A percentile compares a stretch with the other conserved stretches of the same genome.
phyloP scores from a whole-genome alignment of 1,140 invertebrate genomes.

The Aphis craccivora region DNA sequence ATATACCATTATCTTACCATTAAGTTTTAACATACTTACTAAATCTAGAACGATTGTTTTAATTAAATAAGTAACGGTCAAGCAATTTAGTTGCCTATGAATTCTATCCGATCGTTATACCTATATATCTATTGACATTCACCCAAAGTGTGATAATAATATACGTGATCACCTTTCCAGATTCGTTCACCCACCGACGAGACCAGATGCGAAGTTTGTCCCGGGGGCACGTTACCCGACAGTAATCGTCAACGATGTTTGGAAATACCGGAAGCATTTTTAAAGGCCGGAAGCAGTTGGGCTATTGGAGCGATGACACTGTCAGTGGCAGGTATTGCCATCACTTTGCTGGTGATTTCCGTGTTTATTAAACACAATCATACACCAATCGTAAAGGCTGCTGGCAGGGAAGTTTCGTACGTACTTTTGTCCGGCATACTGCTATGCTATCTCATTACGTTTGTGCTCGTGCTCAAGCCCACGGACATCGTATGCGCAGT shows the following conservation, averaged over 20 bases:
- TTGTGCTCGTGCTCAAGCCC: slow-evolving; percentile 80
- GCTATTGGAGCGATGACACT: slow-evolving; percentile 89
- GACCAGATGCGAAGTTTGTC: slow-evolving; percentile 83
- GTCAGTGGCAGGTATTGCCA: slow-evolving; percentile 78
- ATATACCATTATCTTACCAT: background rate
- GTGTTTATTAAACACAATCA: slow-evolving; percentile 81
- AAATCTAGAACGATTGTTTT: background rate
- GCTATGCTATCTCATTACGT: slow-evolving; percentile 88
- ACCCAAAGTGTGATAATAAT: background rate
- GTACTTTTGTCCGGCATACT: slow-evolving; percentile 87
- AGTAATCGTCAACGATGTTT: slow-evolving; percentile 76
- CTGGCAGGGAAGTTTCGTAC: slow-evolving; percentile 87
- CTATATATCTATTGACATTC: background rate
- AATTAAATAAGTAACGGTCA: background rate
- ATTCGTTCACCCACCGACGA: slow-evolving; percentile 81
- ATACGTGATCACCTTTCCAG: slow-evolving; percentile 65
- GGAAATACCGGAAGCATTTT: slow-evolving; percentile 83
- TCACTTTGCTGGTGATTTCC: slow-evolving; percentile 73
- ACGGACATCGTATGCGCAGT: slow-evolving; percentile 78
- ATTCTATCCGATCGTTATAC: background rate
- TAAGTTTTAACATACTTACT: background rate
- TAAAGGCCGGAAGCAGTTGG: slow-evolving; percentile 81
- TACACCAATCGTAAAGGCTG: slow-evolving; percentile 89
- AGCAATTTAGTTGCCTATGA: background rate
- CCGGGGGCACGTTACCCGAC: slow-evolving; percentile 81